Evolutionary conservation across 2,113 vertebrate species (phyloP).

Genomic region (Ictalurus furcatus): DNA sequence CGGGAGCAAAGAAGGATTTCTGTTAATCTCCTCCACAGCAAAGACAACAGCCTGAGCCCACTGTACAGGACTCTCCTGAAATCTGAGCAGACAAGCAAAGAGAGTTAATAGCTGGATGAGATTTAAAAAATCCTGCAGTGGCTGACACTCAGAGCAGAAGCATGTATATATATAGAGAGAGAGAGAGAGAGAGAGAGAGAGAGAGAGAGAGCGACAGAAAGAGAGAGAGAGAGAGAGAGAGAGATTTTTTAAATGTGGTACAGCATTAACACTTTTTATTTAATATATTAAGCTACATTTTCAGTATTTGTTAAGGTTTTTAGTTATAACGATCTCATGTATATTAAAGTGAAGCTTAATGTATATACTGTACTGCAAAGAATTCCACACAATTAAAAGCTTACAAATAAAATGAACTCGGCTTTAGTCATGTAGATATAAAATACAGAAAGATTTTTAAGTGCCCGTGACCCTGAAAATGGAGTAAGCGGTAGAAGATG

Average conservation of each 20-base stretch:
- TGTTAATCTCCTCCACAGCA: constrained; percentile 76
- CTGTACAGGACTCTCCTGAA: constrained; percentile 57
- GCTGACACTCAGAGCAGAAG: neutral
- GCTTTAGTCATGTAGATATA: neutral
- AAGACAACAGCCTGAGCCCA: constrained; percentile 68
- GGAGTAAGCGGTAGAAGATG: too few species aligned
- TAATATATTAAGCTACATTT: neutral
- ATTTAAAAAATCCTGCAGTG: neutral
- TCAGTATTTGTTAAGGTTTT: neutral
- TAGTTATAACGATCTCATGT: neutral
- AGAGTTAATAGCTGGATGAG: neutral
- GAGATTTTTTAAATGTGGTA: neutral
- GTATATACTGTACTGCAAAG: neutral
- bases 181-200: too few species aligned
- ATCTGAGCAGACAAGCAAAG: constrained; percentile 47
- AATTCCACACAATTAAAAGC: neutral
- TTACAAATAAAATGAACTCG: neutral
- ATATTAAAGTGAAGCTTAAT: neutral
- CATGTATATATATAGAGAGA: neutral
- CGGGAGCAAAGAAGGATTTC: constrained; percentile 64
- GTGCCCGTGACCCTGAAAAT: neutral
- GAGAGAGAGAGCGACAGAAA: too few species aligned
- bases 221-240: too few species aligned
- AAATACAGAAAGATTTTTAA: neutral
- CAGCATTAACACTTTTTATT: neutral